Evolutionary conservation across 2,113 vertebrate species (phyloP).

Genomic region (Nothocercus julius): DNA sequence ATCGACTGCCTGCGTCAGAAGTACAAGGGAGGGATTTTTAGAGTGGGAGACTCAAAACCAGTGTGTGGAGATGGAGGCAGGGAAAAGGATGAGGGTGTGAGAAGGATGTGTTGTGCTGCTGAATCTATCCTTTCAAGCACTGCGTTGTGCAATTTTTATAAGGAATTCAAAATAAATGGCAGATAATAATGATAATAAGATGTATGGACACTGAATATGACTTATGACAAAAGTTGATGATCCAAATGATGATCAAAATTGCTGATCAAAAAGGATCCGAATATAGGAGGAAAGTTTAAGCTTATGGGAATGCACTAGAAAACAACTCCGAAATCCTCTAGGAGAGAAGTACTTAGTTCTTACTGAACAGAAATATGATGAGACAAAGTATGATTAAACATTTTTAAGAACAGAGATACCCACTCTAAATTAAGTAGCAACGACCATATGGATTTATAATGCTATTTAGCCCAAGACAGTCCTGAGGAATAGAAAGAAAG

Average conservation of each 20-base stretch:
- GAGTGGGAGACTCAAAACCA: background rate
- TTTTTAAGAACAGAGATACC: background rate
- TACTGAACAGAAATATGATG: background rate
- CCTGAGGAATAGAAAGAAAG: background rate
- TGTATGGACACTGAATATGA: background rate
- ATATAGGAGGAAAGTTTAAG: background rate
- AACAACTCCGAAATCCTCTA: background rate
- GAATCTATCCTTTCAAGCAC: background rate
- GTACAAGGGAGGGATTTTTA: background rate
- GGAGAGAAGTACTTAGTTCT: background rate
- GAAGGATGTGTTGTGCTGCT: rapidly evolving
- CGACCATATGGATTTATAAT: background rate
- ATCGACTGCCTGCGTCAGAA: background rate
- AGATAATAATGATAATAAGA: background rate
- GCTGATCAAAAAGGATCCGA: background rate
- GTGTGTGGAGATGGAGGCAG: background rate
- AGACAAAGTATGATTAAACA: background rate
- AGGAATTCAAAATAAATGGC: background rate
- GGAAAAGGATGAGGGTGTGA: background rate
- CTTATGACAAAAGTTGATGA: background rate
- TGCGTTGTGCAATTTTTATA: background rate
- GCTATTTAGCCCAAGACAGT: background rate
- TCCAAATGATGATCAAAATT: too few relatives aligned
- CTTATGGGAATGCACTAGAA: background rate
- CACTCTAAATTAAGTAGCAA: background rate